Evolutionary conservation across 2,888 invertebrate genomes (phyloP).

Genomic region (Antitype chi): DNA sequence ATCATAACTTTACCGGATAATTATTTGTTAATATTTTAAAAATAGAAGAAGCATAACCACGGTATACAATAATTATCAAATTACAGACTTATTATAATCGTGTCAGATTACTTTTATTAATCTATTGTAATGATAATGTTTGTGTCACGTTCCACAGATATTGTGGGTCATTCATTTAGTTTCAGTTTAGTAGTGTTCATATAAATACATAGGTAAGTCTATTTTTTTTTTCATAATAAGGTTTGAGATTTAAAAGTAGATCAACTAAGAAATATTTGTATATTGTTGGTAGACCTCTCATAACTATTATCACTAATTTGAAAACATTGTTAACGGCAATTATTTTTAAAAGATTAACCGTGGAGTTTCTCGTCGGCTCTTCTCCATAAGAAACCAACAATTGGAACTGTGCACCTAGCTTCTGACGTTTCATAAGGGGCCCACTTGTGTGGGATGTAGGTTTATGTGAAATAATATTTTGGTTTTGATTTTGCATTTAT

Average conservation of each 20-base stretch:
- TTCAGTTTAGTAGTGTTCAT: conserved; percentile 56
- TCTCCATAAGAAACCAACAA: too few species aligned
- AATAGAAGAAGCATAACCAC: background rate
- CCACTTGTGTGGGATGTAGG: too few species aligned
- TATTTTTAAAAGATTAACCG: too few species aligned
- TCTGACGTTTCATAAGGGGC: too few species aligned
- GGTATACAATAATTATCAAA: background rate
- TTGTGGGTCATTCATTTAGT: conserved; percentile 54
- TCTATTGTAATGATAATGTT: conserved; percentile 55
- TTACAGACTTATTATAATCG: conserved; percentile 29
- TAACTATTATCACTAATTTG: too few species aligned
- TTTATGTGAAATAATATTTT: too few species aligned
- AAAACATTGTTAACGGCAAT: too few species aligned
- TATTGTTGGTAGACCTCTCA: background rate
- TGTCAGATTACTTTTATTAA: conserved; percentile 51
- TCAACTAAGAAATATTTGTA: background rate
- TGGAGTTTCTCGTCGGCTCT: too few species aligned
- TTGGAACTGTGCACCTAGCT: too few species aligned
- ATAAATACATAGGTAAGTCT: conserved; percentile 72
- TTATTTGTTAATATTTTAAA: background rate
- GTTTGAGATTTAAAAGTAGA: background rate
- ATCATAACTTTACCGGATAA: too few species aligned
- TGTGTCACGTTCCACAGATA: conserved; percentile 39
- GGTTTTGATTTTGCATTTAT: too few species aligned
- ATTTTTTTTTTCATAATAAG: background rate